A percentile compares a stretch with the other conserved stretches of the same genome.
Conservation (phyloP, 53 echinoderm and acorn worm genomes). For the Hippasteria phrygiana region DNA sequence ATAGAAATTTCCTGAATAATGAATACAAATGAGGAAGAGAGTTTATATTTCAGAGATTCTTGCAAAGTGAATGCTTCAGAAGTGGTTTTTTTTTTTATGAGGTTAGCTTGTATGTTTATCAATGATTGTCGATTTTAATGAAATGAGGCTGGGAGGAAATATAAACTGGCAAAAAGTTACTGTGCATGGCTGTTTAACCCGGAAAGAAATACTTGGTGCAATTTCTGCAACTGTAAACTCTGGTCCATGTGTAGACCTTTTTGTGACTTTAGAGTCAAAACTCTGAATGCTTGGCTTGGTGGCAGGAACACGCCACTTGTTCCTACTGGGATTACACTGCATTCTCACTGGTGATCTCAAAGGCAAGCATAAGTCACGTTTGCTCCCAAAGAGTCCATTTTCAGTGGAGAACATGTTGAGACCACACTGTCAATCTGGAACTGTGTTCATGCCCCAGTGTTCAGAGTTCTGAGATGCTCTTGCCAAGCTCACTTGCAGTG, state of each 20-base stretch:
- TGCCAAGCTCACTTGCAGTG: too few relatives aligned
- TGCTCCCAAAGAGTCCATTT: too few relatives aligned
- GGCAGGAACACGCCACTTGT: too few relatives aligned
- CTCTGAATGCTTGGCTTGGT: neutral
- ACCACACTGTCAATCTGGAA: too few relatives aligned
- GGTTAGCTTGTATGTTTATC: neutral
- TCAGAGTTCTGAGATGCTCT: too few relatives aligned
- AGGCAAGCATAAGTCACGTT: too few relatives aligned
- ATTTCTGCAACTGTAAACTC: neutral
- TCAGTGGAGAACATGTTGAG: too few relatives aligned
- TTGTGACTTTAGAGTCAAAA: neutral
- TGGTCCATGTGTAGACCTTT: neutral
- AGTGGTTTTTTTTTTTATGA: conserved; percentile 5
- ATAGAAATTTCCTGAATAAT: neutral
- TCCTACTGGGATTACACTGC: too few relatives aligned
- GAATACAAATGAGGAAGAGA: neutral
- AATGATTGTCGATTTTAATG: neutral
- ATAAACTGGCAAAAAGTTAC: neutral
- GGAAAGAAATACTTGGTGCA: neutral
- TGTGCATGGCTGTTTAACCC: neutral
- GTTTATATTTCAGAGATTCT: neutral
- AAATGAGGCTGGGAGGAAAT: conserved; percentile 9
- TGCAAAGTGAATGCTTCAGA: conserved; percentile 1
- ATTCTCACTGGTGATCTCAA: too few relatives aligned
- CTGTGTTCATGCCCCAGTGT: too few relatives aligned